Conservation (phyloP, 2,113 vertebrate species). For the Lathamus discolor region DNA sequence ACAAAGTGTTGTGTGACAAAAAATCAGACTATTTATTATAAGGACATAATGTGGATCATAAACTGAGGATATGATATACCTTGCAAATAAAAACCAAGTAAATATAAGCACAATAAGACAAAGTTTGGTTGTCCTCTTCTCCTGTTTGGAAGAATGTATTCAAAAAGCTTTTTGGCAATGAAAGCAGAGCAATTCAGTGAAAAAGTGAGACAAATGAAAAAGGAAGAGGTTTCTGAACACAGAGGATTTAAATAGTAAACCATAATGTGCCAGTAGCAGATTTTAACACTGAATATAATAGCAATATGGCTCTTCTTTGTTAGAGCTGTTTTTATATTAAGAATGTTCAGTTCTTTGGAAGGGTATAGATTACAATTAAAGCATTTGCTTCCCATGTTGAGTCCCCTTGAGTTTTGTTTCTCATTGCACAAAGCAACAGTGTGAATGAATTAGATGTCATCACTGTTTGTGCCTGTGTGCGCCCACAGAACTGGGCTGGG, state of each 20-base stretch:
- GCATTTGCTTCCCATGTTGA: not conserved
- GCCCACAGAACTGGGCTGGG: not conserved
- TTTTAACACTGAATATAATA: constrained; percentile 41
- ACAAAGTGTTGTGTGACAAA: not conserved
- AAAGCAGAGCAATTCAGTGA: not conserved
- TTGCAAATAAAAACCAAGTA: not conserved
- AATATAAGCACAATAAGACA: not conserved
- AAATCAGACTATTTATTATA: not conserved
- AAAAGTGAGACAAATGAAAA: not conserved
- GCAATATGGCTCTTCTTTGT: constrained; percentile 6
- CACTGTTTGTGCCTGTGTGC: not conserved
- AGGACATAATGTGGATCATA: not conserved
- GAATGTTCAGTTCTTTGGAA: not conserved
- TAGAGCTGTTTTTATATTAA: not conserved
- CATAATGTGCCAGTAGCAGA: not conserved
- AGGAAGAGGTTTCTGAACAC: not conserved
- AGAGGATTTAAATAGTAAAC: constrained; percentile 15
- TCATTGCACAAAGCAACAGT: not conserved
- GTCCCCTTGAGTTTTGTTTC: not conserved
- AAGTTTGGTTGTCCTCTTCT: not conserved
- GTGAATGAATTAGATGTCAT: constrained; percentile 7
- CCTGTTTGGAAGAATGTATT: not conserved
- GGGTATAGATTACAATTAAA: not conserved
- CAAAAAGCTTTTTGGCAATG: not conserved
- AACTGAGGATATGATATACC: not conserved